Evolutionary conservation across 2,797 vertebrate genomes (phyloP).

Genomic region (Mormyrops attenuatus): DNA sequence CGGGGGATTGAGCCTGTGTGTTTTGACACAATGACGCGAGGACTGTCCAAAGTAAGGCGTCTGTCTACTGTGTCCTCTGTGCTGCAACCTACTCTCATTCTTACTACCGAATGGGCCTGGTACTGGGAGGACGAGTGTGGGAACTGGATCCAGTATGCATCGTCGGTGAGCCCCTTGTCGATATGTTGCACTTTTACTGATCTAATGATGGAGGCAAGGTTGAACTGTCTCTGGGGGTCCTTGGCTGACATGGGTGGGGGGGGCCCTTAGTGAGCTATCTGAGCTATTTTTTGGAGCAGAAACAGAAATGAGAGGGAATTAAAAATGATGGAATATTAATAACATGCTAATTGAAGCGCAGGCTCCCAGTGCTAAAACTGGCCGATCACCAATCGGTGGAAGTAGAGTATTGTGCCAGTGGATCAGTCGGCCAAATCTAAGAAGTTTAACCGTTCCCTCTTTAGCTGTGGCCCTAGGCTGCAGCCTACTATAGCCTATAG

Average conservation of each 20-base stretch:
- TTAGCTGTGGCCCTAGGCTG: not conserved
- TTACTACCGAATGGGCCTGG: slow-evolving; percentile 65
- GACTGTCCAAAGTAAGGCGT: slow-evolving; percentile 38
- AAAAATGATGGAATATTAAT: not conserved
- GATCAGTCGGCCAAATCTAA: not conserved
- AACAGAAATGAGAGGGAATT: not conserved
- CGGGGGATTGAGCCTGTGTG: slow-evolving; percentile 30
- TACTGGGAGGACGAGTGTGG: slow-evolving; percentile 61
- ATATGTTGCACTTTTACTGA: not conserved
- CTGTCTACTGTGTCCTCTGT: slow-evolving; percentile 56
- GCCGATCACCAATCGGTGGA: not conserved
- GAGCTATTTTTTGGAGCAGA: not conserved
- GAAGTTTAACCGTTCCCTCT: not conserved
- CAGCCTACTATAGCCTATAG: not conserved
- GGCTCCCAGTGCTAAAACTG: not conserved
- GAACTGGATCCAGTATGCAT: slow-evolving; percentile 53
- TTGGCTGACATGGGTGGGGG: not conserved
- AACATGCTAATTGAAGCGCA: not conserved
- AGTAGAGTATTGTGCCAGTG: not conserved
- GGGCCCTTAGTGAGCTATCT: not conserved
- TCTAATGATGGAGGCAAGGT: not conserved
- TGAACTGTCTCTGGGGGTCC: not conserved
- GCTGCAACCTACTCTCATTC: slow-evolving; percentile 46
- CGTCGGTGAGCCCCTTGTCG: slow-evolving; percentile 47
- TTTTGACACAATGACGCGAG: slow-evolving; percentile 60